Evolutionary conservation across 2,797 vertebrate genomes (phyloP), one percentile per base, ranked within the genome.

Genomic region (Xyrichtys novacula): DNA sequence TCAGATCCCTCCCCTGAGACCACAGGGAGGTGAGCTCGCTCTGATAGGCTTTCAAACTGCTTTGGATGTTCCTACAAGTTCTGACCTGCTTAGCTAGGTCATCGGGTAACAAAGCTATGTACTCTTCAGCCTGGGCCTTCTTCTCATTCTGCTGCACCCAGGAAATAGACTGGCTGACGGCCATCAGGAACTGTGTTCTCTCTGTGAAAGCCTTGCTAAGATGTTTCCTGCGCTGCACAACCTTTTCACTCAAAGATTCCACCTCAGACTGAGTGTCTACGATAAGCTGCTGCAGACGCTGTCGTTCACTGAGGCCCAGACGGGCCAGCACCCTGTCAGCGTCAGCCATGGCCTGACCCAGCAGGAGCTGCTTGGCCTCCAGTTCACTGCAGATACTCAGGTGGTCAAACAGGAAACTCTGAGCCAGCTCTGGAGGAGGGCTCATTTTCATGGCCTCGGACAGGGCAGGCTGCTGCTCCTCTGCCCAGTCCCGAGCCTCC

Each of bases 191-290:
- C 78, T 98, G 98, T 0, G 95, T 96, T 65, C 96, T 95, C 93
- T 99, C 97, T 0, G 97, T 98, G 65, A 99, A 92, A 1, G 96
- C 96, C 68, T 99, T 98, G 88, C 96, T 98, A 26, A 99, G 89
- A 76, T 97, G 95, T 83, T 96, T 98, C 38, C 95, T 94, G 31
- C 97, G 93, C 86, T 96, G 96, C 49, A 92, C 92, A 58, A 97
- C 95, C 52, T 97, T 93, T 52, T 95, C 92, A 0, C 94, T 95
- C 73, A 99, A 94, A 49, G 94, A 94, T 58, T 94, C 94, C 31
- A 98, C 87, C 0, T 95, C 95, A 3, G 82, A 86, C 40, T 97
- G 96, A 0, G 96, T 95, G 52, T 95, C 93, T 0, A 85, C 87
- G 32, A 98, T 94, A 0, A 94, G 89, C 74, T 92, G 94, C 85